Evolutionary conservation across 2,797 vertebrate species (phyloP).

Genomic region (Coregonus ussuriensis): DNA sequence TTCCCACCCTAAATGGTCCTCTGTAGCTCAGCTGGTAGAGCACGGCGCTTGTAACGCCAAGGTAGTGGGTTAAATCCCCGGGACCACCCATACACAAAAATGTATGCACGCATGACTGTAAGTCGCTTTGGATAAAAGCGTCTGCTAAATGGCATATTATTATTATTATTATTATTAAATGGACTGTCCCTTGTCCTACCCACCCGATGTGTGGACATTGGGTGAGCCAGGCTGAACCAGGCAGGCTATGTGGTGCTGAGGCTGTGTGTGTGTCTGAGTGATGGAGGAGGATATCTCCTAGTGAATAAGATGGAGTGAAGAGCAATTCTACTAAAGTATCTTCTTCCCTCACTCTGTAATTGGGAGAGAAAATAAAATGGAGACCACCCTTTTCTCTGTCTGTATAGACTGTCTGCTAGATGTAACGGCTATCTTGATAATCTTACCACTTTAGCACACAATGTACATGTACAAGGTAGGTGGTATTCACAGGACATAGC

Average conservation of each 20-base stretch:
- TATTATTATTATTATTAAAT: conserved; percentile 18
- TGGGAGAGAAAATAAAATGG: conserved; percentile 75
- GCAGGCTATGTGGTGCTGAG: not conserved
- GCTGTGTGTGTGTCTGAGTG: conserved; percentile 6
- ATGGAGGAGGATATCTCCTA: conserved; percentile 47
- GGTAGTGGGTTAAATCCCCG: no score
- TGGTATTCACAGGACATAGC: not conserved
- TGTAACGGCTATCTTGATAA: not conserved
- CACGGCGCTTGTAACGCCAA: no score
- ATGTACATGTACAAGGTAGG: not conserved
- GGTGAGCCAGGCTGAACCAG: not conserved
- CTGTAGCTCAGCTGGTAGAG: no score
- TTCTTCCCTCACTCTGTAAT: conserved; percentile 64
- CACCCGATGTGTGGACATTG: conserved; percentile 38
- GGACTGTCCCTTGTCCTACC: conserved; percentile 58
- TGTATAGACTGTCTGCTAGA: conserved; percentile 35
- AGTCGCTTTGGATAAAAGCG: no score
- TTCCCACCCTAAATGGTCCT: conserved; percentile 60
- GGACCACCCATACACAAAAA: no score
- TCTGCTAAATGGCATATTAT: no score
- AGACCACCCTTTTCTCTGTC: conserved; percentile 65
- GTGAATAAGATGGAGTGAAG: conserved; percentile 53
- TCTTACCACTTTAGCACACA: not conserved
- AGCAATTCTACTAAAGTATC: conserved; percentile 53
- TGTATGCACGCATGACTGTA: no score